Conservation (phyloP, 2,888 invertebrate species). For the Nowickia ferox region DNA sequence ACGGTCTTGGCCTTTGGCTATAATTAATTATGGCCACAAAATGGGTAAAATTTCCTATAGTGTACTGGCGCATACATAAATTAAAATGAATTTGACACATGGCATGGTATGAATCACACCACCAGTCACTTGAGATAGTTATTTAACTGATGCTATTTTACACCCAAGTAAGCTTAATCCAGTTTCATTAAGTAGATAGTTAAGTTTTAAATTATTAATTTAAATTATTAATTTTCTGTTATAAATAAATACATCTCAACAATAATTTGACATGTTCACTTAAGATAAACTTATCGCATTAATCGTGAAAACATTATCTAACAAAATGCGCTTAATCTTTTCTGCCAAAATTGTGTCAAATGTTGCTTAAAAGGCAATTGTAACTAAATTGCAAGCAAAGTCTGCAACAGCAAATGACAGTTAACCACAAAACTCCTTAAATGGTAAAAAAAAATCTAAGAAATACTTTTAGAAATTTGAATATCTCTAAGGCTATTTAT, state of each 20-base stretch:
- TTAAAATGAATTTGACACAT: too few species aligned
- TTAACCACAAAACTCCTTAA: constrained; percentile 25
- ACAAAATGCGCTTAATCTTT: neutral
- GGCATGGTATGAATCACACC: too few species aligned
- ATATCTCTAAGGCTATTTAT: constrained; percentile 1
- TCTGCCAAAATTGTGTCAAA: neutral
- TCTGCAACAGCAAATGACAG: constrained; percentile 1
- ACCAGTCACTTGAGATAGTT: too few species aligned
- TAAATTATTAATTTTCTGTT: neutral
- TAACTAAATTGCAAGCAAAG: neutral
- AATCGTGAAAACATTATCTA: neutral
- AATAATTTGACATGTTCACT: neutral
- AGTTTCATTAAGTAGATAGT: too few species aligned
- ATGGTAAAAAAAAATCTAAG: constrained; percentile 1
- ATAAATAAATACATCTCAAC: neutral
- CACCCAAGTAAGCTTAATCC: too few species aligned
- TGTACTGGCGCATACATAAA: too few species aligned
- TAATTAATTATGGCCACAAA: too few species aligned
- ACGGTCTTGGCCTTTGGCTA: too few species aligned
- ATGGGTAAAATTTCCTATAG: too few species aligned
- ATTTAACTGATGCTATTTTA: too few species aligned
- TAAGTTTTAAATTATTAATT: too few species aligned
- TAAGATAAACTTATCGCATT: neutral
- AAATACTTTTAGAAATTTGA: neutral
- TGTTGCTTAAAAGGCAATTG: constrained; percentile 22